Percentiles rank a stretch among this genome's conserved stretches.
Conservation (phyloP, 2,888 invertebrate species). For the Emmelina monodactyla region DNA sequence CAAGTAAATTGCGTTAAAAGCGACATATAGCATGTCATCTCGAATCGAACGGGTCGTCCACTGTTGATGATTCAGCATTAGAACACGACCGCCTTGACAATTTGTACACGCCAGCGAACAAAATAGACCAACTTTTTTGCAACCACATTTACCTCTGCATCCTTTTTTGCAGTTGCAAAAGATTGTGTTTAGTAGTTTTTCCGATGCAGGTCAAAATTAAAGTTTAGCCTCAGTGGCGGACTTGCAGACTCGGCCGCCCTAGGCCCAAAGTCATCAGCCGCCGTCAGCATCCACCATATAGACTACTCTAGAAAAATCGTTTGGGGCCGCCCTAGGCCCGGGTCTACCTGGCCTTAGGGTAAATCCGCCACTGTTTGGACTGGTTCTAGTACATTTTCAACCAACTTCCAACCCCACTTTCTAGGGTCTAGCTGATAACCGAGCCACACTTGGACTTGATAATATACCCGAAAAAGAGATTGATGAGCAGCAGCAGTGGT, state of each 20-base stretch:
- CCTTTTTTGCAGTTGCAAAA: too few relatives aligned
- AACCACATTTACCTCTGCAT: conserved; percentile 18
- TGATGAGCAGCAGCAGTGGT: conserved; percentile 15
- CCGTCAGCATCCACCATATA: conserved; percentile 12
- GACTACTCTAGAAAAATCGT: too few relatives aligned
- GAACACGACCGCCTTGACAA: conserved; percentile 18
- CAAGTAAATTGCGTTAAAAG: conserved; percentile 16
- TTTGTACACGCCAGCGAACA: conserved; percentile 17
- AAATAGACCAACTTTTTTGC: conserved; percentile 16
- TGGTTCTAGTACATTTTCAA: conserved; percentile 9
- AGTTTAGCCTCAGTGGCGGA: too few relatives aligned
- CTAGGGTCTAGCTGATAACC: conserved; percentile 17
- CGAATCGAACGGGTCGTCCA: conserved; percentile 14
- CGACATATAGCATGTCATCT: conserved; percentile 15
- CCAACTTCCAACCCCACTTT: conserved; percentile 17
- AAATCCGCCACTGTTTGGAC: too few relatives aligned
- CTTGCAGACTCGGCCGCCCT: too few relatives aligned
- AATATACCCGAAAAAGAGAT: conserved; percentile 16
- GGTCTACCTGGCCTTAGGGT: too few relatives aligned
- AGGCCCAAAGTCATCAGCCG: too few relatives aligned
- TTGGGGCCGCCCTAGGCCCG: too few relatives aligned
- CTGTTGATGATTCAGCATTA: too few relatives aligned
- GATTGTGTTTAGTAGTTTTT: conserved; percentile 20
- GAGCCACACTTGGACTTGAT: conserved; percentile 18
- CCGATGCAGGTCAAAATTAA: conserved; percentile 16